Percentiles rank a stretch among this genome's conserved stretches.
Evolutionary conservation across 1,140 invertebrate genomes (phyloP).

Genomic region (Sarcophaga bullata): DNA sequence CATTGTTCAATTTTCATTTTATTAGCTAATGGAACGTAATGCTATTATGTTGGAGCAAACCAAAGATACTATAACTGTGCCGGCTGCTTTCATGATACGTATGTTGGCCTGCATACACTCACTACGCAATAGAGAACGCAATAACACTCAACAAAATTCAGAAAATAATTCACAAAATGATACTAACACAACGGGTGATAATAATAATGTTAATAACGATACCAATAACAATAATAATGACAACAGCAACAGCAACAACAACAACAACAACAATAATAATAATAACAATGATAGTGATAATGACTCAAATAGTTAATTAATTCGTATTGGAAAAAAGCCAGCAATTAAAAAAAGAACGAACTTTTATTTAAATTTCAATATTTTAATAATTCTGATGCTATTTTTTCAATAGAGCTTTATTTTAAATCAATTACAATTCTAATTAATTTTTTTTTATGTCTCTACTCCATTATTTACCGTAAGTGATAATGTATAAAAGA

Average conservation of each 20-base stretch:
- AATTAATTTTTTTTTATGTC: too few species aligned
- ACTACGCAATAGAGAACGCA: slow-evolving; percentile 48
- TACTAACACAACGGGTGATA: not conserved
- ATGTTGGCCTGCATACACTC: slow-evolving; percentile 82
- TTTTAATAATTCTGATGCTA: slow-evolving; percentile 3
- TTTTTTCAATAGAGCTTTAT: slow-evolving; percentile 15
- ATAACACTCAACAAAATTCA: slow-evolving; percentile 37
- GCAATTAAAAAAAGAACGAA: not conserved
- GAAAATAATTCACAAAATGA: slow-evolving; percentile 36
- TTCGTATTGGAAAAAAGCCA: not conserved
- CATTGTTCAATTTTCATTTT: slow-evolving; percentile 44
- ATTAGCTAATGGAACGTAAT: slow-evolving; percentile 82
- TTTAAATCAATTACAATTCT: not conserved
- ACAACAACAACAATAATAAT: not conserved
- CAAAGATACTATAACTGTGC: slow-evolving; percentile 88
- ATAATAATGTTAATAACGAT: not conserved
- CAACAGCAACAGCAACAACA: not conserved
- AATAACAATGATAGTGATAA: not conserved
- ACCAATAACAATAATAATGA: not conserved
- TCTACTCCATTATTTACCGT: too few species aligned
- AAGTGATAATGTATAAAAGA: too few species aligned
- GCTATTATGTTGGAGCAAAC: slow-evolving; percentile 90
- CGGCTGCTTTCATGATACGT: slow-evolving; percentile 88
- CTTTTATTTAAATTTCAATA: not conserved
- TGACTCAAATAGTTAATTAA: not conserved